Conservation (phyloP, 2,888 invertebrate species). For the Uloborus plumipes region DNA sequence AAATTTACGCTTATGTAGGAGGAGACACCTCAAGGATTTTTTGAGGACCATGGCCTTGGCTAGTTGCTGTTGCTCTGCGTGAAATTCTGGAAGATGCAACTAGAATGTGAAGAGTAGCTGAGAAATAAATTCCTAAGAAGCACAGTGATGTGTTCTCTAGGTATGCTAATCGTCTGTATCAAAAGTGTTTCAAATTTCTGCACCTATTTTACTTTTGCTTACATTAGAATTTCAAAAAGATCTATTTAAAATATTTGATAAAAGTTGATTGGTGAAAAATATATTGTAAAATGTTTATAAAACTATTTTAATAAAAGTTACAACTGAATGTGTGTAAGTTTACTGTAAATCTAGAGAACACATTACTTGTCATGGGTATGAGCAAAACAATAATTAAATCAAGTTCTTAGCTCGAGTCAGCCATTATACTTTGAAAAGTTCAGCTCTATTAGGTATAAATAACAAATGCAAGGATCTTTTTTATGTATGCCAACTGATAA, state of each 20-base stretch:
- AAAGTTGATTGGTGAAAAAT: slow-evolving; percentile 27
- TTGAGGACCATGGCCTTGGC: slow-evolving; percentile 98
- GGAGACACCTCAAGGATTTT: slow-evolving; percentile 99
- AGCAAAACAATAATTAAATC: background rate
- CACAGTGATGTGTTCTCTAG: slow-evolving; percentile 55
- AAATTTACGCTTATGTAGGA: slow-evolving; percentile 78
- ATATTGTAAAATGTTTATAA: slow-evolving; percentile 51
- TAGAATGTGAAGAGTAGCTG: slow-evolving; percentile 27
- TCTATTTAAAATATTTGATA: background rate
- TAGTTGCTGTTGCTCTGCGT: slow-evolving; percentile 72
- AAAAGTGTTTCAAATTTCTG: slow-evolving; percentile 30
- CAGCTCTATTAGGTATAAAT: no score
- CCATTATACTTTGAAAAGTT: no score
- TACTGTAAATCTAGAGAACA: slow-evolving; percentile 57
- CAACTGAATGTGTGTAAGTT: slow-evolving; percentile 38
- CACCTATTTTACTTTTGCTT: slow-evolving; percentile 8
- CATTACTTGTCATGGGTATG: slow-evolving; percentile 33
- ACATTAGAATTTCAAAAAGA: no score
- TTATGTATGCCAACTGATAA: no score
- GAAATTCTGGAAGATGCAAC: slow-evolving; percentile 41
- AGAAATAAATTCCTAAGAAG: slow-evolving; percentile 20
- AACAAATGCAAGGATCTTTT: no score
- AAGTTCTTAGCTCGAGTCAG: background rate
- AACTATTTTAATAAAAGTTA: slow-evolving; percentile 52
- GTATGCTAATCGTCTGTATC: slow-evolving; percentile 37